A percentile compares a stretch with the other conserved stretches of the same genome.
These are phyloP conservation scores for Miichthys miiuy DNA, from an alignment of 2,797 vertebrate genomes.

Conservation along the genomic window DNA sequence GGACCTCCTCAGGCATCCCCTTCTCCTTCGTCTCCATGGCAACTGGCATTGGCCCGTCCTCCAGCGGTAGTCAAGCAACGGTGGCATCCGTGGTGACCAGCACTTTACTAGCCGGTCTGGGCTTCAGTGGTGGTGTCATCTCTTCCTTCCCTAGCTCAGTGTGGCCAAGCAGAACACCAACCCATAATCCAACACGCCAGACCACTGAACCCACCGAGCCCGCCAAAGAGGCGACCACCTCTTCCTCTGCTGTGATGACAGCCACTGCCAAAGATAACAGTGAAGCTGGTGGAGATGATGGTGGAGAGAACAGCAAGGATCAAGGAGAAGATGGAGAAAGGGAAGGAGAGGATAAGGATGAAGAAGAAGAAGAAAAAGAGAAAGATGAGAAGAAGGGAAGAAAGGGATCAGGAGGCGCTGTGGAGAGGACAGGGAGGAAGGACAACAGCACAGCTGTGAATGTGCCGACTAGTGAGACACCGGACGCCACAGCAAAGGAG, in stretches of 20 bases:
- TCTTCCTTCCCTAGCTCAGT: conserved; percentile 95
- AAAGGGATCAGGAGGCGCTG: conserved; percentile 58
- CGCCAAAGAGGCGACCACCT: conserved; percentile 58
- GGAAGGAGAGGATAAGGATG: conserved; percentile 64
- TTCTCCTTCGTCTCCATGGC: conserved; percentile 99
- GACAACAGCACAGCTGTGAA: conserved; percentile 51
- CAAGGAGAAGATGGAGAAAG: conserved; percentile 77
- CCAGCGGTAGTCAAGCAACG: conserved; percentile 95
- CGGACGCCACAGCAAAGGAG: conserved; percentile 80
- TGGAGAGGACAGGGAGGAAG: conserved; percentile 1
- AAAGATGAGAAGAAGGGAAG: conserved; percentile 78
- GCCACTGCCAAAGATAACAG: conserved; percentile 80
- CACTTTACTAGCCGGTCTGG: conserved; percentile 93
- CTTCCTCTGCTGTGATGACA: conserved; percentile 47
- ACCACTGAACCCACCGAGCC: conserved; percentile 72
- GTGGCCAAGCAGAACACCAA: conserved; percentile 90
- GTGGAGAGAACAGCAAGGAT: conserved; percentile 85
- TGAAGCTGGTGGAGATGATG: conserved; percentile 82
- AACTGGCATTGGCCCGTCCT: conserved; percentile 95
- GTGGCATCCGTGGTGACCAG: conserved; percentile 96
- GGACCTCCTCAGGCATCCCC: conserved; percentile 96
- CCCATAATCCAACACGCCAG: conserved; percentile 69
- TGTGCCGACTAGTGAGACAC: conserved; percentile 53
- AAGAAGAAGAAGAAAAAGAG: conserved; percentile 66
- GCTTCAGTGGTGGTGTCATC: conserved; percentile 93